These are phyloP conservation scores for Podarcis cretensis DNA, from an alignment of 2,113 vertebrate species.

Conservation along the genomic window DNA sequence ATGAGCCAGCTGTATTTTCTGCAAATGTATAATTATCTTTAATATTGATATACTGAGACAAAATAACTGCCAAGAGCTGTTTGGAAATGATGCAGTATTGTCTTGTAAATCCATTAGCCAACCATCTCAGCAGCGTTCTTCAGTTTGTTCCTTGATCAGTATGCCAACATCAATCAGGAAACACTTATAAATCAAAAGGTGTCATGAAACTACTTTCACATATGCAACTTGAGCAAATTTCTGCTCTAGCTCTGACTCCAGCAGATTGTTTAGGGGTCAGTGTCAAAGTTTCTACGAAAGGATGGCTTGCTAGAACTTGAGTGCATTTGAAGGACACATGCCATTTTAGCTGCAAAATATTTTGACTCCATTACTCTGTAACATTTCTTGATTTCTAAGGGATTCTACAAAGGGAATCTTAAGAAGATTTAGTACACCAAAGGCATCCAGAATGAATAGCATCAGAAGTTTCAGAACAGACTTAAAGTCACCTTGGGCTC, in stretches of 20 bases:
- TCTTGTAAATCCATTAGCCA: slow-evolving; percentile 22
- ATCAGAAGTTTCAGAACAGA: slow-evolving; percentile 32
- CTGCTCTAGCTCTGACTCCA: slow-evolving; percentile 1
- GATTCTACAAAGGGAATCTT: slow-evolving; percentile 47
- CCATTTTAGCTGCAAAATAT: slow-evolving; percentile 36
- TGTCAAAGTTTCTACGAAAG: slow-evolving; percentile 18
- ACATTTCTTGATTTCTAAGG: slow-evolving; percentile 53
- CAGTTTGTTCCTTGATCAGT: slow-evolving; percentile 9
- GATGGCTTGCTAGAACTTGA: slow-evolving; percentile 1
- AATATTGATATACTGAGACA: slow-evolving; percentile 14
- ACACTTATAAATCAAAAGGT: slow-evolving; percentile 35
- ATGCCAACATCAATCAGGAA: slow-evolving; percentile 38
- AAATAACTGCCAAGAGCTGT: slow-evolving; percentile 1
- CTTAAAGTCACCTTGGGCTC: slow-evolving; percentile 38
- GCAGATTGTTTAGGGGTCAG: slow-evolving; percentile 9
- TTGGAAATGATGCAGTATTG: neutral
- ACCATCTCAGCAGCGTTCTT: slow-evolving; percentile 19
- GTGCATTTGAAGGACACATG: neutral
- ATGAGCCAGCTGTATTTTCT: neutral
- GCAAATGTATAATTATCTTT: slow-evolving; percentile 2
- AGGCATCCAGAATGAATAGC: slow-evolving; percentile 33
- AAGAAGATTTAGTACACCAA: slow-evolving; percentile 24
- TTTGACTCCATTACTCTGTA: slow-evolving; percentile 35
- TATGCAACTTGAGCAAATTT: neutral
- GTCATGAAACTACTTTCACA: slow-evolving; percentile 12